Evolutionary conservation across 2,113 vertebrate genomes (phyloP), one percentile per base, ranked within the genome.

Genomic region (Theristicus caerulescens): DNA sequence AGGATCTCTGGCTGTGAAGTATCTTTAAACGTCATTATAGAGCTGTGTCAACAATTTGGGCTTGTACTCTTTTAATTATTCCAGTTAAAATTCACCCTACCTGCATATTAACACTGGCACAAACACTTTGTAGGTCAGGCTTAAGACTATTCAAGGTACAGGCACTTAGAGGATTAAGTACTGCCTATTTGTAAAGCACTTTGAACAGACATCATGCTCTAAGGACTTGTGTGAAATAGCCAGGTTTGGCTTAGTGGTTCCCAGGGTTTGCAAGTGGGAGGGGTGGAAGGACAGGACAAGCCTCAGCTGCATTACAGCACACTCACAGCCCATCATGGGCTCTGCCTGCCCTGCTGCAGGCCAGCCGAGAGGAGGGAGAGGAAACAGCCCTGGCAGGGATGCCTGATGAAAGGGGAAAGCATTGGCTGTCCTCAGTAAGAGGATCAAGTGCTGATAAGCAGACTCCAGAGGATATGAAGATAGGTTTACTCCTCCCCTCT

Each of bases 391-490:
- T 3, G 16, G 55, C 36, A 72, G 36, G 31, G 59, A 52, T 25
- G 24, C 20, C 57, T 67, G 83, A 79, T 76, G 73, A 74, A 47
- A 89, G 77, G 42, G 42, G 44, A 88, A 85, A 85, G 38, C 77
- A 69, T 69, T 65, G 54, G 49, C 81, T 85, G 65, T 82, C 62
- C 73, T 91, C 81, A 89, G 36, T 61, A 85, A 94, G 84, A 96
- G 92, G 71, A 95, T 91, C 66, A 88, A 82, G 82, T 51, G 62
- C 66, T 3, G 40, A 91, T 90, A 96, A 91, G 49, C 74, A 91
- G 87, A 72, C 82, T 88, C 82, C 67, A 67, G 87, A 78, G 66
- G 67, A 77, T 55, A 93, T 20, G 52, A 96, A 85, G 81, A 89
- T 18, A 66, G 82, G 88, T 92, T 62, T 84, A 93, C 62, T 82